Evolutionary conservation across 37 sponge, comb jelly and placozoan species (phyloP).

Genomic region (Axinella damicornis): DNA sequence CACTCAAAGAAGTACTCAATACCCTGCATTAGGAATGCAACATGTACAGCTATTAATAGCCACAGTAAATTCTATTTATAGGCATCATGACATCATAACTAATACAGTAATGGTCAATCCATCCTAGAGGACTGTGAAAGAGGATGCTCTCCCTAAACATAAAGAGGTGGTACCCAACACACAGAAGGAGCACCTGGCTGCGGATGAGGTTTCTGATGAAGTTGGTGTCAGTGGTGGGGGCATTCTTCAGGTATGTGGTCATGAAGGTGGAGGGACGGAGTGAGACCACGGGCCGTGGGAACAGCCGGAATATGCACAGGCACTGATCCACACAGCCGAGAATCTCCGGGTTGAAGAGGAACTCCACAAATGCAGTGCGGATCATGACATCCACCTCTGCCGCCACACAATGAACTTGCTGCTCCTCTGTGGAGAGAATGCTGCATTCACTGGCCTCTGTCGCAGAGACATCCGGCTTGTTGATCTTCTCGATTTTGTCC

Average conservation of each 20-base stretch:
- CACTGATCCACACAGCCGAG: slow-evolving; percentile 54
- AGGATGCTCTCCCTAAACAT: too few species aligned
- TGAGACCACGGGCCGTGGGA: slow-evolving; percentile 78
- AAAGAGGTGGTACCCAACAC: too few species aligned
- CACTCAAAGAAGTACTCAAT: slow-evolving; percentile 81
- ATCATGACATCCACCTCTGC: slow-evolving; percentile 77
- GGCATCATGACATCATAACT: too few species aligned
- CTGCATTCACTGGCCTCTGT: too few species aligned
- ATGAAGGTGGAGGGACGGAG: slow-evolving; percentile 55
- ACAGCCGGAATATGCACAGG: slow-evolving; percentile 76
- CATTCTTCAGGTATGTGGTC: slow-evolving; percentile 21
- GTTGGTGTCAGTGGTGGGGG: not conserved
- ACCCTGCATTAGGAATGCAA: slow-evolving; percentile 50
- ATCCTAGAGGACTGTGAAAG: too few species aligned
- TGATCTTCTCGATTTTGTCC: too few species aligned
- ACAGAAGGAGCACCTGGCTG: slow-evolving; percentile 82
- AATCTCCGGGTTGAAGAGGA: slow-evolving; percentile 67
- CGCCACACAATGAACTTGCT: too few species aligned
- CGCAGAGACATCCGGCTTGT: too few species aligned
- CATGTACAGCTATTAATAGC: not conserved
- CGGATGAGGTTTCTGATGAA: slow-evolving; percentile 63
- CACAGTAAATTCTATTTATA: too few species aligned
- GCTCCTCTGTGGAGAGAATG: too few species aligned
- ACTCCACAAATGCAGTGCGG: slow-evolving; percentile 78
- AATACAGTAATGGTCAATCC: too few species aligned